Base-by-base conservation (phyloP, 1,140 invertebrate genomes). In the Homarus americanus region DNA sequence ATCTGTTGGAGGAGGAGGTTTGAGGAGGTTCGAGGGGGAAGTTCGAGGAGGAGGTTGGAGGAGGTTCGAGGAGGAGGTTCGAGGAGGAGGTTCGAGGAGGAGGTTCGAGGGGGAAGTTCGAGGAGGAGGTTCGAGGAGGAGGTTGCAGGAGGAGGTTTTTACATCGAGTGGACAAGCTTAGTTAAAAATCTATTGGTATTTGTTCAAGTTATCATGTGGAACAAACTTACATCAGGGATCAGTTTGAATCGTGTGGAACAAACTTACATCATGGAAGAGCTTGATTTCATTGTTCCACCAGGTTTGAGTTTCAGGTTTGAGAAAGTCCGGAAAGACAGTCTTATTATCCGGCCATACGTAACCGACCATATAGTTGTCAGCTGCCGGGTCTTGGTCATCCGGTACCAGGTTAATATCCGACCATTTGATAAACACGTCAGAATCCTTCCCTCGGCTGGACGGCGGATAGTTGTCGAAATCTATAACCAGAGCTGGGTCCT, bases 281-380 rank as follows among this genome's bases (percentile, higher is more conserved):
- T 76, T 80, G 7, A 93, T 34, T 49, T 93, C 86, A 17, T 86
- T 87, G n/a, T 28, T 66, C 93, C 93, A 93, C 92, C 93, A 93
- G 36, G 28, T 82, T 17, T 90, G 44, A 5, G 93, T 92, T 76
- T 92, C 85, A 28, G 69, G 75, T 17, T 87, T 89, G 20, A 93
- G 72, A 87, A 93, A 93, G 76, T 93, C 92, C 0, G 92, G 92
- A 53, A 92, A 93, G 32, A 92, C 76, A 9, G 93, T 93, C 36
- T 90, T 91, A 32, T 58, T 88, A 24, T 92, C 79, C 0, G 92
- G 92, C 92, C 92, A 93, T 3, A 92, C 88, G 85, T 91, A 84
- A 17, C 91, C 91, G 2, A 91, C 89, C 41, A 92, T 80, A 58
- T 93, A 92, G 34, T 93, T 85, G 40, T 63, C 76, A 38, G 79